Base-by-base conservation (phyloP, 2,797 vertebrate species). In the Emys orbicularis region DNA sequence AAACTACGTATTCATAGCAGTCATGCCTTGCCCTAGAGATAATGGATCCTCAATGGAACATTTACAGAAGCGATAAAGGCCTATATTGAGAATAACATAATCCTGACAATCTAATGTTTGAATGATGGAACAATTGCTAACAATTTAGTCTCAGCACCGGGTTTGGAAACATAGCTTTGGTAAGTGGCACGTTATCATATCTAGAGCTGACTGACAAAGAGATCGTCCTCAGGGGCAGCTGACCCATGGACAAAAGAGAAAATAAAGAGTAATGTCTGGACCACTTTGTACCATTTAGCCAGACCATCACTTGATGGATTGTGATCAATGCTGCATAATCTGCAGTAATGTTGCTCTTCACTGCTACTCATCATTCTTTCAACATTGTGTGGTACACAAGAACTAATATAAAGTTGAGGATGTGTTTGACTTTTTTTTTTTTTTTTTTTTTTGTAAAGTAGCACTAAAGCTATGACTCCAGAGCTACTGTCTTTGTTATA, bases 1-100 rank as follows among this genome's bases (percentile, higher is more conserved):
- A 88, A 86, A 54, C 61, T 93, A 84, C 21, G 2, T 83, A 83
- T 61, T 83, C 77, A 50, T 61, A 94, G 81, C 56, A 47, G 68
- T 81, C 18, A 8, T 34, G 41, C 11, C 81, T 82, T 47, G 18
- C 41, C 41, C 6, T 91, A 34, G 27, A 94, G 92, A 85, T 90
- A 89, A 95, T 94, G 86, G 94, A 83, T 79, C 85, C 85, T 79
- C 92, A 65, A 86, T 61, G 44, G 89, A 90, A 54, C 79, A 34
- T 68, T 94, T 93, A 87, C 83, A 25, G 15, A 94, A 79, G 93
- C 53, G 90, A 89, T 49, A 59, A 77, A 77, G 44, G 13, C 27
- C 25, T 76, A 76, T 76, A 52, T 85, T 53, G 95, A 0, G 7
- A 97, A 94, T 37, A 79, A 89, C 56, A 1, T 81, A 29, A 87